phyloP scores from a whole-genome alignment of 2,888 invertebrate species.

The Apodemia mormo region DNA sequence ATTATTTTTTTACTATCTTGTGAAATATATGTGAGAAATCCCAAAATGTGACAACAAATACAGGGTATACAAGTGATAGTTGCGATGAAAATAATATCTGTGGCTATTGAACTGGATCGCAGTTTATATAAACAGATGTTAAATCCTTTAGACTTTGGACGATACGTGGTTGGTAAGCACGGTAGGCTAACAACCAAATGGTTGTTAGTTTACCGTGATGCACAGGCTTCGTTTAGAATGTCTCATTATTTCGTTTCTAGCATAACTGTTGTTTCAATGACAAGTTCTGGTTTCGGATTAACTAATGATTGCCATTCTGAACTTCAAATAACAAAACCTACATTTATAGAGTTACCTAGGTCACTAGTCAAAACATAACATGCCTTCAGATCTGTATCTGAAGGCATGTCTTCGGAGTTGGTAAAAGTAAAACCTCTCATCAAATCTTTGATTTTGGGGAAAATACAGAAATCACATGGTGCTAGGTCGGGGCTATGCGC shows the following conservation, averaged over 20 bases:
- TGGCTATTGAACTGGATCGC: constrained; percentile 86
- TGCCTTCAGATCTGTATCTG: too few species aligned
- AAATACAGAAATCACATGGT: too few species aligned
- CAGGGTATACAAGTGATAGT: constrained; percentile 95
- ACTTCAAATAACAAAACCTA: constrained; percentile 87
- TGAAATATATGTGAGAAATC: constrained; percentile 83
- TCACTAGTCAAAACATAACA: too few species aligned
- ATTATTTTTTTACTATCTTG: constrained; percentile 65
- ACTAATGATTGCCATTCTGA: constrained; percentile 77
- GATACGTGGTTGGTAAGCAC: too few species aligned
- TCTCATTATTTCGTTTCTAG: neutral
- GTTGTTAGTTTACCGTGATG: neutral
- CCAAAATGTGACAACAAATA: constrained; percentile 89
- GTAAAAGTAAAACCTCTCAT: too few species aligned
- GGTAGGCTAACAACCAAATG: too few species aligned
- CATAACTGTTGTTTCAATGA: constrained; percentile 88
- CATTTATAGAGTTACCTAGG: constrained; percentile 92
- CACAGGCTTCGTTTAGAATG: constrained; percentile 1
- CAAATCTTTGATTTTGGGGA: too few species aligned
- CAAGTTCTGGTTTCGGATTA: constrained; percentile 83
- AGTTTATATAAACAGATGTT: constrained; percentile 75
- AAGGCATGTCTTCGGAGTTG: too few species aligned
- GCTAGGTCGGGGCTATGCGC: too few species aligned
- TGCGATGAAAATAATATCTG: constrained; percentile 94
- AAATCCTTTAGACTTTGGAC: constrained; percentile 85